Evolutionary conservation across 37 sponge, comb jelly and placozoan genomes (phyloP).

Genomic region (Chondrilla cf. caribensis): DNA sequence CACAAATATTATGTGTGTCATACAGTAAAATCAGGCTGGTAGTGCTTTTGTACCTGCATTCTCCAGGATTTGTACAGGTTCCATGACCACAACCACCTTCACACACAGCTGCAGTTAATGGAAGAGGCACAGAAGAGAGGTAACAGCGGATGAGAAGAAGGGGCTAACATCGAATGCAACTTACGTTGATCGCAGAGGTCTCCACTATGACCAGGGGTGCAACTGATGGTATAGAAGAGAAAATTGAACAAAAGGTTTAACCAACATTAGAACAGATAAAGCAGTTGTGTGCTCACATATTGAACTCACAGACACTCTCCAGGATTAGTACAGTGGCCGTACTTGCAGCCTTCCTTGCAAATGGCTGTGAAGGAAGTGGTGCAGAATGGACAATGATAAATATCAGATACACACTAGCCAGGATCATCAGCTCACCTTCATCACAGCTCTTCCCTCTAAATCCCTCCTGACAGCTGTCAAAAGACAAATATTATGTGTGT

Average conservation of each 20-base stretch:
- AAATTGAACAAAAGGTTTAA: too few relatives aligned
- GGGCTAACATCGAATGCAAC: not conserved
- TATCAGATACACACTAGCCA: too few relatives aligned
- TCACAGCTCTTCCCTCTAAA: too few relatives aligned
- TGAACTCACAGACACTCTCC: conserved; percentile 33
- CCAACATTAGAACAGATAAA: not conserved
- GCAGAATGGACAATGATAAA: too few relatives aligned
- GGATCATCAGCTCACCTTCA: not conserved
- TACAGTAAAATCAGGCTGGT: too few relatives aligned
- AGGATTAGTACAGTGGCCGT: conserved; percentile 28
- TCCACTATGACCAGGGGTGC: not conserved
- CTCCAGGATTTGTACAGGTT: conserved; percentile 2
- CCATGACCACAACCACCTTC: conserved; percentile 4
- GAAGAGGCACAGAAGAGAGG: not conserved
- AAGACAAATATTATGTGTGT: too few relatives aligned
- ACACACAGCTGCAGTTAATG: conserved; percentile 3
- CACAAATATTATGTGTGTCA: too few relatives aligned
- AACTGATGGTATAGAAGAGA: not conserved
- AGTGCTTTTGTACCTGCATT: not conserved
- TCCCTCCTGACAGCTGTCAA: too few relatives aligned
- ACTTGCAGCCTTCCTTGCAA: conserved; percentile 25
- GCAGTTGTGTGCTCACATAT: too few relatives aligned
- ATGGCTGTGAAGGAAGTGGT: conserved; percentile 16
- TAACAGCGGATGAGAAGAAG: too few relatives aligned
- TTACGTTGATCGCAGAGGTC: not conserved